Conservation (phyloP, 2,113 vertebrate genomes). For the Carassius gibelio region DNA sequence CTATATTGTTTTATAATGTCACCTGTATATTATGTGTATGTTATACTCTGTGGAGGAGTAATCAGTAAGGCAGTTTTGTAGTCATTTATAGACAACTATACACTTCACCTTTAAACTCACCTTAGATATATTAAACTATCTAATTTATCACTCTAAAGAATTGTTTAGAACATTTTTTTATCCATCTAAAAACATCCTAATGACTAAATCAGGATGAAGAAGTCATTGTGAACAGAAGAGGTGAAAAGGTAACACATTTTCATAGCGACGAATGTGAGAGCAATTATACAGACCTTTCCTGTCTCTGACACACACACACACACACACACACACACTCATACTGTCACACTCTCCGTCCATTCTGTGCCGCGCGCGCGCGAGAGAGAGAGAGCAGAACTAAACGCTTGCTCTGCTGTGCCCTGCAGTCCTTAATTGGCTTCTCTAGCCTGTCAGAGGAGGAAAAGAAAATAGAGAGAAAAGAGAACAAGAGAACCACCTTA, state of each 20-base stretch:
- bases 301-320: conserved; percentile 8
- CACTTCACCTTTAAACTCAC: conserved; percentile 1
- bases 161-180: not conserved
- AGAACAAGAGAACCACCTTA: conserved; percentile 24
- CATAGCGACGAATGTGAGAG: not conserved
- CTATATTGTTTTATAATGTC: not conserved
- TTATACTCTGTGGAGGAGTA: not conserved
- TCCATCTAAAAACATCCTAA: not conserved
- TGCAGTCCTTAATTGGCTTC: conserved; percentile 37
- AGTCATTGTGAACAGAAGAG: not conserved
- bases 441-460: conserved; percentile 18
- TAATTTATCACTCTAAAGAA: not conserved
- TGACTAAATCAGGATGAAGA: not conserved
- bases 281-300: conserved; percentile 31
- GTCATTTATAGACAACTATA: not conserved
- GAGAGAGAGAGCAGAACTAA: conserved; percentile 21
- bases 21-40: not conserved
- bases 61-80: not conserved
- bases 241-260: not conserved
- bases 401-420: conserved; percentile 30
- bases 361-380: not conserved
- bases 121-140: not conserved
- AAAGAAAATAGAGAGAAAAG: conserved; percentile 29
- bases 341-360: not conserved
- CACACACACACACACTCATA: conserved; percentile 22